These are phyloP conservation scores for Heliothis subflexa DNA, from an alignment of 1,140 invertebrate species.

Conservation along the genomic window DNA sequence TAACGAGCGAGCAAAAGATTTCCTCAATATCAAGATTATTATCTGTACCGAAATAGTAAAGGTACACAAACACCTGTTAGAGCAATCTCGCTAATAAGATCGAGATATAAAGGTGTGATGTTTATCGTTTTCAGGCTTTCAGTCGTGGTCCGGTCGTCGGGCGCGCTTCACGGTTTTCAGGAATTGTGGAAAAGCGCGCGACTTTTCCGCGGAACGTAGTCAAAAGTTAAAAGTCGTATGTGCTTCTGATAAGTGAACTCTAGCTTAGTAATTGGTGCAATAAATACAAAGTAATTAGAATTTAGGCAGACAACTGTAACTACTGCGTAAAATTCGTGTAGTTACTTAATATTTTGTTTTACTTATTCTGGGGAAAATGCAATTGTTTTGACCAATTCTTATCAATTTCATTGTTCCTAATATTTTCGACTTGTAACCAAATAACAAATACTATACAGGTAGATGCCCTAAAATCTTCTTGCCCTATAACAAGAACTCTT, in stretches of 20 bases:
- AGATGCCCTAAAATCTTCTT: too few species aligned
- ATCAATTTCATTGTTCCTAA: too few species aligned
- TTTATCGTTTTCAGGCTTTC: slow-evolving; percentile 64
- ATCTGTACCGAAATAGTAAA: neutral
- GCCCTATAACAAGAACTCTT: too few species aligned
- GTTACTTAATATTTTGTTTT: too few species aligned
- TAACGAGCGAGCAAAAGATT: neutral
- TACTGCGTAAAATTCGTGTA: too few species aligned
- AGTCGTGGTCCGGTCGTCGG: slow-evolving; percentile 58
- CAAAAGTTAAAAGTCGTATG: neutral
- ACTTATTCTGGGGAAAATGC: too few species aligned
- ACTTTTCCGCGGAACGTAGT: slow-evolving; percentile 44
- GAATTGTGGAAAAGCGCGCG: slow-evolving; percentile 40
- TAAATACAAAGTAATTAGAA: too few species aligned
- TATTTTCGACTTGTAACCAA: too few species aligned
- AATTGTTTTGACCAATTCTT: too few species aligned
- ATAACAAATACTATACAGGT: too few species aligned
- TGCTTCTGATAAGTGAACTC: neutral
- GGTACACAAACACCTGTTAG: slow-evolving; percentile 20
- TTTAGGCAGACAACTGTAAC: too few species aligned
- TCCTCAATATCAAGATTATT: neutral
- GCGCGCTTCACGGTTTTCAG: slow-evolving; percentile 57
- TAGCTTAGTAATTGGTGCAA: too few species aligned
- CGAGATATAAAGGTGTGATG: slow-evolving; percentile 20
- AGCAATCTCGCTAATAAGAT: slow-evolving; percentile 19